phyloP scores from a whole-genome alignment of 2,888 invertebrate genomes.

The Mythimna loreyi region DNA sequence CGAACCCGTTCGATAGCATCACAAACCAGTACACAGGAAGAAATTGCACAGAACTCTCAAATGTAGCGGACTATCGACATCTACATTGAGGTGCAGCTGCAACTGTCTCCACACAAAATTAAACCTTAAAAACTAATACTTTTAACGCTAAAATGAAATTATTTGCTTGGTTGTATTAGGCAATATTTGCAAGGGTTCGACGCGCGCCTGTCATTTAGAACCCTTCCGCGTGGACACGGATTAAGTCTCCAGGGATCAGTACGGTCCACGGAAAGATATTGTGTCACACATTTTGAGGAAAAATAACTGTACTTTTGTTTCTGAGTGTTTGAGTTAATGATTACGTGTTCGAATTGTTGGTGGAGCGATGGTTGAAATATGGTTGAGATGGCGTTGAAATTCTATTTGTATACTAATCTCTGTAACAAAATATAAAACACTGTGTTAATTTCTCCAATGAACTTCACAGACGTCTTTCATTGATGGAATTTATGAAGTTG shows the following conservation, averaged over 20 bases:
- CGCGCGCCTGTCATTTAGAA: slow-evolving; percentile 84
- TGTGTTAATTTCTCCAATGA: not conserved
- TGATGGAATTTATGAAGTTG: too few species aligned
- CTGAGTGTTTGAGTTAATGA: slow-evolving; percentile 53
- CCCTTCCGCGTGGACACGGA: slow-evolving; percentile 85
- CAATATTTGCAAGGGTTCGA: slow-evolving; percentile 68
- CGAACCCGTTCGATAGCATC: slow-evolving; percentile 55
- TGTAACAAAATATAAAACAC: not conserved
- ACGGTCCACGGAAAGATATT: slow-evolving; percentile 71
- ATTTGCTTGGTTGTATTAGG: slow-evolving; percentile 33
- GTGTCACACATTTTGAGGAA: slow-evolving; percentile 56
- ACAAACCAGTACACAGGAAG: slow-evolving; percentile 70
- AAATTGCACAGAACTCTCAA: slow-evolving; percentile 71
- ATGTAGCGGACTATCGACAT: slow-evolving; percentile 64
- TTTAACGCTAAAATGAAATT: slow-evolving; percentile 23
- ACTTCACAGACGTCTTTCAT: not conserved
- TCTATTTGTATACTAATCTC: slow-evolving; percentile 6
- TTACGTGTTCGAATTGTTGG: slow-evolving; percentile 37
- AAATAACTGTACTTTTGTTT: slow-evolving; percentile 67
- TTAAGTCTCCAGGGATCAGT: slow-evolving; percentile 72
- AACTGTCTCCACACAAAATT: slow-evolving; percentile 8
- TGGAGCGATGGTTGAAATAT: slow-evolving; percentile 37
- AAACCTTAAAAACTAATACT: fast-evolving
- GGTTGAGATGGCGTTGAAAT: slow-evolving; percentile 34
- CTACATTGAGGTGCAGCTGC: slow-evolving; percentile 69